These are phyloP conservation scores for Eudemis profundana DNA, from an alignment of 2,888 invertebrate species.

Conservation along the genomic window DNA sequence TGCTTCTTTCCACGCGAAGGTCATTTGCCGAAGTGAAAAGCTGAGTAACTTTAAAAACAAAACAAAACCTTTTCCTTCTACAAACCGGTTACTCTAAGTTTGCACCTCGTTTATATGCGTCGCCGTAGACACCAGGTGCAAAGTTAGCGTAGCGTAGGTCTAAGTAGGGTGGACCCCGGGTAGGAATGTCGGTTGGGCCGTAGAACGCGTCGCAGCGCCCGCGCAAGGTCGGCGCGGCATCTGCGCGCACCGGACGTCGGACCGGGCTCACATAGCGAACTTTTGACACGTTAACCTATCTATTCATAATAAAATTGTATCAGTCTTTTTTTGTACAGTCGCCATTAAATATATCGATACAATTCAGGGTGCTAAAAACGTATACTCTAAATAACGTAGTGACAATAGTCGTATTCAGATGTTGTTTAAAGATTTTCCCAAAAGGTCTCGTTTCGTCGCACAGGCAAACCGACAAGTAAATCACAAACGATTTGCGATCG, in stretches of 20 bases:
- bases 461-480: too few species aligned
- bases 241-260: conserved; percentile 39
- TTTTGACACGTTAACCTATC: not conserved
- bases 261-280: conserved; percentile 35
- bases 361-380: too few species aligned
- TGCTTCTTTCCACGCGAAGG: too few species aligned
- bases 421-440: too few species aligned
- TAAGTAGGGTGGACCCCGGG: conserved; percentile 1
- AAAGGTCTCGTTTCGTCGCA: too few species aligned
- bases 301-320: conserved; percentile 4
- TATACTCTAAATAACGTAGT: too few species aligned
- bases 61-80: not conserved
- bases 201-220: conserved; percentile 3
- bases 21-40: not conserved
- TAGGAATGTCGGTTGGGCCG: conserved; percentile 22
- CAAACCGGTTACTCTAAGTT: not conserved
- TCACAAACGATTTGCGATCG: too few species aligned
- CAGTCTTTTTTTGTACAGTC: too few species aligned
- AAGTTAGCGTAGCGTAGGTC: not conserved
- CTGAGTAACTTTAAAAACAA: not conserved
- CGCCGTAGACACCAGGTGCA: not conserved
- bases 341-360: too few species aligned
- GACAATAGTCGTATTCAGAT: too few species aligned
- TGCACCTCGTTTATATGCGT: not conserved
- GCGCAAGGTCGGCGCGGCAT: conserved; percentile 29